phyloP scores from a whole-genome alignment of 2,888 invertebrate species.

The Catocala fraxini region DNA sequence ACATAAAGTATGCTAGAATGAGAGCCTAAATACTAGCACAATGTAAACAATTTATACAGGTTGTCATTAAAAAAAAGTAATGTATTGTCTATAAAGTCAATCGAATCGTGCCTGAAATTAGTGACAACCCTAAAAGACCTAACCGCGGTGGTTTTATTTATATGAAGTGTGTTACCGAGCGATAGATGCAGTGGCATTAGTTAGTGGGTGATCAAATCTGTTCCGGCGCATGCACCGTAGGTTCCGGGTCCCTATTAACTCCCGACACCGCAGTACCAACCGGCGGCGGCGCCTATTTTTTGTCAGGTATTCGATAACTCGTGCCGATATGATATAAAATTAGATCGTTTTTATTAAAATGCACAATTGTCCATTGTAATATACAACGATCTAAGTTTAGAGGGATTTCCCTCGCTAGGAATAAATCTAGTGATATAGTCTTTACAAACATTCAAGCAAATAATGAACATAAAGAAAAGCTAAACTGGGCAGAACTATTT shows the following conservation, averaged over 20 bases:
- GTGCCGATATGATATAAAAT: not conserved
- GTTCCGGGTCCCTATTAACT: slow-evolving; percentile 32
- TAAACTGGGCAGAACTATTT: no score
- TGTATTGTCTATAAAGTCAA: no score
- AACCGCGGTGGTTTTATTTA: slow-evolving; percentile 37
- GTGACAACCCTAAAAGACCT: slow-evolving; percentile 39
- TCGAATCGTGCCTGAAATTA: not conserved
- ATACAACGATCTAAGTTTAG: no score
- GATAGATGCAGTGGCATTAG: slow-evolving; percentile 47
- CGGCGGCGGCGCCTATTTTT: slow-evolving; percentile 15
- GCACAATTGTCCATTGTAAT: no score
- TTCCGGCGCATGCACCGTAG: slow-evolving; percentile 34
- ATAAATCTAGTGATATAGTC: no score
- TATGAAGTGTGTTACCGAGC: slow-evolving; percentile 41
- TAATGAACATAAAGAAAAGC: no score
- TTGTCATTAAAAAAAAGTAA: no score
- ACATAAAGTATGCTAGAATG: no score
- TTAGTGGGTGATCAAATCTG: slow-evolving; percentile 50
- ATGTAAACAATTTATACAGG: no score
- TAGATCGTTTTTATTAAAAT: not conserved
- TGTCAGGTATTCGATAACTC: not conserved
- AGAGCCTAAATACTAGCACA: no score
- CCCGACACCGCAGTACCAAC: slow-evolving; percentile 14
- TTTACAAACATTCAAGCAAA: no score
- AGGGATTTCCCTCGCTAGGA: no score